These are phyloP conservation scores for Pipa parva DNA, from an alignment of 2,113 vertebrate genomes.

Conservation along the genomic window DNA sequence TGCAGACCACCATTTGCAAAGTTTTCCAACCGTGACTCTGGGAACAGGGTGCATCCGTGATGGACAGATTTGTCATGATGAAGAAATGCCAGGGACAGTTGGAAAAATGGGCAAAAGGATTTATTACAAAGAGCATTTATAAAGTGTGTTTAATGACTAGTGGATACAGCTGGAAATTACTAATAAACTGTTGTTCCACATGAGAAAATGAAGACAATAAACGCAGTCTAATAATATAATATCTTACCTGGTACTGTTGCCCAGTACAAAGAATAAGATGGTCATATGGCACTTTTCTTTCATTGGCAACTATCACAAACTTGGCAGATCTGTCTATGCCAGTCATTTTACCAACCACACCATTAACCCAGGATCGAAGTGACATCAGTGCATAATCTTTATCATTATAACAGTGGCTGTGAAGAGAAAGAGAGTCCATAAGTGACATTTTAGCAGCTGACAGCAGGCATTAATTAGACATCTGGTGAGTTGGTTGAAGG, in stretches of 20 bases:
- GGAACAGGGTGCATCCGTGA: neutral
- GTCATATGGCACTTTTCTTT: constrained; percentile 71
- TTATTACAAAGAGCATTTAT: neutral
- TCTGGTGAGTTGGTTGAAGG: constrained; percentile 52
- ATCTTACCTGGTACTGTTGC: constrained; percentile 81
- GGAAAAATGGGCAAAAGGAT: neutral
- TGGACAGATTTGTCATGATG: neutral
- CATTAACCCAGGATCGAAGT: constrained; percentile 69
- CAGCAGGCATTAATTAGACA: constrained; percentile 65
- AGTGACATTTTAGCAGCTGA: constrained; percentile 66
- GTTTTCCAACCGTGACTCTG: neutral
- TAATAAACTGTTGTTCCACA: no score
- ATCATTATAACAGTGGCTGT: constrained; percentile 79
- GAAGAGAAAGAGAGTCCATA: constrained; percentile 55
- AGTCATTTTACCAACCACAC: constrained; percentile 81
- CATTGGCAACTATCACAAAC: constrained; percentile 65
- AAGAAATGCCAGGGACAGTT: neutral
- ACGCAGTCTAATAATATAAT: neutral
- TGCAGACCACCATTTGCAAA: no score
- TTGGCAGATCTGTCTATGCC: constrained; percentile 78
- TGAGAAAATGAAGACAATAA: neutral
- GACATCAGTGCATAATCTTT: constrained; percentile 74
- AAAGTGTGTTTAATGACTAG: no score
- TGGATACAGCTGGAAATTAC: no score
- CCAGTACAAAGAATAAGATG: constrained; percentile 85